Evolutionary conservation across 2,888 invertebrate genomes (phyloP).

Genomic region (Dynastes maya): DNA sequence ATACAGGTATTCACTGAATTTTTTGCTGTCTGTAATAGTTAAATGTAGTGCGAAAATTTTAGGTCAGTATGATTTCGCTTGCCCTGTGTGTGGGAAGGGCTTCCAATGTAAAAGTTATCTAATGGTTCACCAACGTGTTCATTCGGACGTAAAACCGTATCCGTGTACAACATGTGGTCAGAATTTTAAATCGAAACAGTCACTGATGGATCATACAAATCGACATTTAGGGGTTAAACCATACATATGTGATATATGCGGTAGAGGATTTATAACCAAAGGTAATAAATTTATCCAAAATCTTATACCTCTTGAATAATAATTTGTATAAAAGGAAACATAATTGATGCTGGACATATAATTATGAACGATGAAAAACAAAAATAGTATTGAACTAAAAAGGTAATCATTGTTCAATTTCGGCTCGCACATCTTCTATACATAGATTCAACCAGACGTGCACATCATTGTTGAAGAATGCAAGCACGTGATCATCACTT

Average conservation of each 20-base stretch:
- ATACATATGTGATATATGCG: constrained; percentile 75
- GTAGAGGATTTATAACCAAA: constrained; percentile 75
- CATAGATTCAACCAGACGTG: too few relatives aligned
- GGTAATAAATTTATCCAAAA: constrained; percentile 60
- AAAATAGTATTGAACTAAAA: too few relatives aligned
- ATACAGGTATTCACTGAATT: constrained; percentile 69
- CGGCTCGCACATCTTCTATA: too few relatives aligned
- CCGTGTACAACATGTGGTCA: constrained; percentile 74
- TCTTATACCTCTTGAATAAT: too few relatives aligned
- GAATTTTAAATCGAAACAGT: constrained; percentile 76
- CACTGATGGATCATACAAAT: constrained; percentile 75
- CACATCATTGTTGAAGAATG: too few relatives aligned
- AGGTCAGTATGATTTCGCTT: constrained; percentile 74
- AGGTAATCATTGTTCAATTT: too few relatives aligned
- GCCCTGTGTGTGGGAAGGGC: constrained; percentile 76
- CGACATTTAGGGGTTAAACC: constrained; percentile 76
- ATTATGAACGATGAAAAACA: too few relatives aligned
- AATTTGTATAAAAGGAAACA: too few relatives aligned
- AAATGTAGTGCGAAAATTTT: constrained; percentile 24
- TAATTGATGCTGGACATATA: too few relatives aligned
- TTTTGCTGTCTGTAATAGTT: background rate
- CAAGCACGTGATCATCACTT: too few relatives aligned
- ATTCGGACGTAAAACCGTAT: constrained; percentile 75
- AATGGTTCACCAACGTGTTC: constrained; percentile 76
- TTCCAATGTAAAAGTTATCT: constrained; percentile 77